Evolutionary conservation across 2,113 vertebrate species (phyloP).

Genomic region (Acanthisitta chloris): DNA sequence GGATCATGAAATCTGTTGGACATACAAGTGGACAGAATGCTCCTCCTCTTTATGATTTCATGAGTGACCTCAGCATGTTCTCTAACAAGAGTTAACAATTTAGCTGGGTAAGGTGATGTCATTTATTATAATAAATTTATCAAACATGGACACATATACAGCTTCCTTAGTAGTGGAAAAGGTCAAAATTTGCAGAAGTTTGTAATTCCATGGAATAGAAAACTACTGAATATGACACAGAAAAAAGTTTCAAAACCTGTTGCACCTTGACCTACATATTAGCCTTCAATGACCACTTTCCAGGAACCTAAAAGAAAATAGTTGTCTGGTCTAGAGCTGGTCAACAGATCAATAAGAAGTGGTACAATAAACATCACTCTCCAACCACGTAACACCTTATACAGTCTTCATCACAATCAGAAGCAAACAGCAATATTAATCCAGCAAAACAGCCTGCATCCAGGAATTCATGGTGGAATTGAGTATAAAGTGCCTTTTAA

Average conservation of each 20-base stretch:
- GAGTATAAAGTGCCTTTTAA: slow-evolving; percentile 1
- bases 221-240: neutral
- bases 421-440: neutral
- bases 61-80: neutral
- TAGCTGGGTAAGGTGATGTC: neutral
- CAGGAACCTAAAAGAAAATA: neutral
- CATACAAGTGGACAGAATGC: neutral
- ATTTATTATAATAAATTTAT: slow-evolving; percentile 1
- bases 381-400: neutral
- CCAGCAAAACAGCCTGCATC: neutral
- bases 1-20: neutral
- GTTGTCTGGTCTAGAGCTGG: neutral
- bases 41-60: neutral
- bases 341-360: neutral
- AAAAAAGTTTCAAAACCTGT: neutral
- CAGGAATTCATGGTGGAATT: slow-evolving; percentile 15
- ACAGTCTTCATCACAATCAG: slow-evolving; percentile 12
- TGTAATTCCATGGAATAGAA: neutral
- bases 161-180: neutral
- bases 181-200: neutral
- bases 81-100: neutral
- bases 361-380: neutral
- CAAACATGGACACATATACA: neutral
- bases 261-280: neutral
- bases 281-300: neutral